A percentile compares a stretch with the other conserved stretches of the same genome.
Evolutionary conservation across 2,113 vertebrate species (phyloP).

Genomic region (Taurulus bubalis): DNA sequence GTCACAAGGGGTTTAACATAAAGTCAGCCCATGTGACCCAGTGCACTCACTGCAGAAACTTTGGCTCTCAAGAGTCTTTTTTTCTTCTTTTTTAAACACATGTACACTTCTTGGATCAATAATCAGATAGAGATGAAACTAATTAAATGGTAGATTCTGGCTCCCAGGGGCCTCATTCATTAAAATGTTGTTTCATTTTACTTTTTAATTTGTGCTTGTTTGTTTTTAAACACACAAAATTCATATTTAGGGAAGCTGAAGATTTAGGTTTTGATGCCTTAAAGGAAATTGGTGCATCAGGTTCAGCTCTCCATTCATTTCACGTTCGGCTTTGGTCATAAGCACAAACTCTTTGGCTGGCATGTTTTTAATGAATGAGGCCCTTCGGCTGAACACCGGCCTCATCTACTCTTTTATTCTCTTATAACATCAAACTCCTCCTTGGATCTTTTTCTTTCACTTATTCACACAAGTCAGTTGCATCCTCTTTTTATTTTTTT

Average conservation of each 20-base stretch:
- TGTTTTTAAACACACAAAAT: not conserved
- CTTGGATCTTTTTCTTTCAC: conserved; percentile 17
- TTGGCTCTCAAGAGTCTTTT: not conserved
- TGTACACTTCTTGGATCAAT: conserved; percentile 9
- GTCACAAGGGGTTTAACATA: not conserved
- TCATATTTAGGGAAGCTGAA: conserved; percentile 7
- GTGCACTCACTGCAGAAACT: not conserved
- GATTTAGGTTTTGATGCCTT: conserved; percentile 23
- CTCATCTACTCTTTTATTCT: conserved; percentile 57
- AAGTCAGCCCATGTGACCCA: not conserved
- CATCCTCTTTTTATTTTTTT: conserved; percentile 51
- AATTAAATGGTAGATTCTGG: conserved; percentile 1
- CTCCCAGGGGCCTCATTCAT: conserved; percentile 52
- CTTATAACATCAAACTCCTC: conserved; percentile 45
- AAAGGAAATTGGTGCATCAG: conserved; percentile 11
- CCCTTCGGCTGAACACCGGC: conserved; percentile 34
- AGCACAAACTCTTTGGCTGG: conserved; percentile 51
- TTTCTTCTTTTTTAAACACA: not conserved
- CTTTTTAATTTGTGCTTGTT: not conserved
- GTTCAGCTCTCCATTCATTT: not conserved
- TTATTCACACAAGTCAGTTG: conserved; percentile 37
- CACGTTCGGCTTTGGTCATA: conserved; percentile 42
- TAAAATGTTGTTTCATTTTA: conserved; percentile 4
- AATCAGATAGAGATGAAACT: conserved; percentile 6
- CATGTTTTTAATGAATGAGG: conserved; percentile 53